phyloP scores from a whole-genome alignment of 2,888 invertebrate species.

The Drosophila conformis region DNA sequence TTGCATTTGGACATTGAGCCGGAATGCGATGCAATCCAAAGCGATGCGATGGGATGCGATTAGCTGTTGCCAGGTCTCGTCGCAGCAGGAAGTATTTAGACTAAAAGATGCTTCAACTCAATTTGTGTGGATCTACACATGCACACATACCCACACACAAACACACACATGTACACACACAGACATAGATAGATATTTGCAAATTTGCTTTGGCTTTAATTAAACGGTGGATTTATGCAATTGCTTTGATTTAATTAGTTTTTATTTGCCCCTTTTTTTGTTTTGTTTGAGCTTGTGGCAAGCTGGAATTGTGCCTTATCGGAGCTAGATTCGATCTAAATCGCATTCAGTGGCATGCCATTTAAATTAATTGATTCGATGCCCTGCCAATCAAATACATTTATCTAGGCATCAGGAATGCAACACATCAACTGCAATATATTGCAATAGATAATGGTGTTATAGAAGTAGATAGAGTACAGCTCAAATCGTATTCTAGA shows the following conservation, averaged over 20 bases:
- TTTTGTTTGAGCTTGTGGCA: neutral
- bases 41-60: constrained; percentile 8
- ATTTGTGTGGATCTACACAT: constrained; percentile 11
- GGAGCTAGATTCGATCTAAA: neutral
- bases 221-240: constrained; percentile 63
- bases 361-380: neutral
- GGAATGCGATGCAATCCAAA: constrained; percentile 6
- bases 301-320: neutral
- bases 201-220: constrained; percentile 61
- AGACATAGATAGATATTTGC: constrained; percentile 1
- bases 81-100: constrained; percentile 75
- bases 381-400: neutral
- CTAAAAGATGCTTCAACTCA: constrained; percentile 18
- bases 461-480: neutral
- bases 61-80: constrained; percentile 33
- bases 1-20: constrained; percentile 15
- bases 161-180: neutral
- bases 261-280: constrained; percentile 8
- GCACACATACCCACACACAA: neutral
- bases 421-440: neutral
- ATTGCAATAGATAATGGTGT: neutral
- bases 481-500: neutral
- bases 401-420: neutral
- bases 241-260: constrained; percentile 76
- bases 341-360: neutral